Base-by-base conservation (phyloP, 2,113 vertebrate genomes). In the Gymnocephalus cernua region DNA sequence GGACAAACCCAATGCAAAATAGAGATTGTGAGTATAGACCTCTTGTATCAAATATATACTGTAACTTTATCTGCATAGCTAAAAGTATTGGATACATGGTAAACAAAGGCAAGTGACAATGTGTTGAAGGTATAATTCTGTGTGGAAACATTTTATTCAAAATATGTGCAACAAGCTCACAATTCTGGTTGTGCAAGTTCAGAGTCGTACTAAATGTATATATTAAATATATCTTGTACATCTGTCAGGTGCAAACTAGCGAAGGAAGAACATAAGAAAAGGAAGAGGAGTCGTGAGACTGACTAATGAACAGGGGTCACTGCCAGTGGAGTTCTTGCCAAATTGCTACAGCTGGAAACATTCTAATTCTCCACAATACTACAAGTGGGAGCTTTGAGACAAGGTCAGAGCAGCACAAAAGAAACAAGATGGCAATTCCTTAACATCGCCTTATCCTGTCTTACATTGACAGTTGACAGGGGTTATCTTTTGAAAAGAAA, bases 291-390 rank as follows among this genome's bases (percentile, higher is more conserved):
- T 68, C 51, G 32, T 35, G 23, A 69, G 47, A 66, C 21, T 74
- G 21, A 80, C 47, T 25, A 27, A 4, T 65, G 48, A 53, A 45
- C 18, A 71, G 50, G 41, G 45, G 4, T 32, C 0, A 1, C 11
- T 6, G 54, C 54, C 54, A 57, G 7, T 6, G 2, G 54, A 27
- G 1, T 14, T 15, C 32, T 38, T 38, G 32, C 47, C 74, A 83
- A 29, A 72, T 56, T 6, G 1, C 64, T 16, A 5, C 74, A 87
- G 74, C 81, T 89, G 79, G 79, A 89, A 86, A 77, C 63, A 2
- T 86, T 88, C 18, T 53, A n/a, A 58, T 69, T 57, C 61, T 2
- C 35, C 6, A 23, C 29, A 69, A 11, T 32, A 48, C 38, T 25
- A 32, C 50, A 68, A 80, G 54, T 51, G 53, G n/a, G 57, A 70